Conservation (phyloP, 2,113 vertebrate species). For the Caloenas nicobarica region DNA sequence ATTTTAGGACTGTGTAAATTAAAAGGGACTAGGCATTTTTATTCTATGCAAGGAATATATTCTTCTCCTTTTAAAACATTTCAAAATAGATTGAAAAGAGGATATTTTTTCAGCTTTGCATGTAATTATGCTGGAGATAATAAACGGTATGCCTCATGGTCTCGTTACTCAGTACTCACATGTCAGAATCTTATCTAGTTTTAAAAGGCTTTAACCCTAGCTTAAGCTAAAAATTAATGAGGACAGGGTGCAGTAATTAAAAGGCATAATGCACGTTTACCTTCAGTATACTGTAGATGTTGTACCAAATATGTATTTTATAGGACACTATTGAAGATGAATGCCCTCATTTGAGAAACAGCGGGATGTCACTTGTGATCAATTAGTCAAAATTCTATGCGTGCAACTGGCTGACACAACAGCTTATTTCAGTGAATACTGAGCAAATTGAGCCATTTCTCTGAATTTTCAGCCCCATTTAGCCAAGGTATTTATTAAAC, state of each 20-base stretch:
- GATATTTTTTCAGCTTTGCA: background rate
- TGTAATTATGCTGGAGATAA: background rate
- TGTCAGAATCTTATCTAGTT: background rate
- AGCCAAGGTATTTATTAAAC: slow-evolving; percentile 67
- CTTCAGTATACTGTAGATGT: background rate
- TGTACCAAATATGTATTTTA: background rate
- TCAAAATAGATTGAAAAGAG: background rate
- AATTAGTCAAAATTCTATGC: slow-evolving; percentile 39
- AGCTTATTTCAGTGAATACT: slow-evolving; percentile 51
- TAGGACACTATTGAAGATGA: slow-evolving; percentile 7
- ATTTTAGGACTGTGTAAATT: no score
- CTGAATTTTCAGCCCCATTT: slow-evolving; percentile 73
- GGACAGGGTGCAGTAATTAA: background rate
- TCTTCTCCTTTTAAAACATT: background rate
- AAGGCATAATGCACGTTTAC: background rate
- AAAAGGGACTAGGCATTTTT: no score
- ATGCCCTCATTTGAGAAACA: slow-evolving; percentile 41
- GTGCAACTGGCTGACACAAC: slow-evolving; percentile 19
- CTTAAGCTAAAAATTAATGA: background rate
- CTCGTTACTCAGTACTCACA: background rate
- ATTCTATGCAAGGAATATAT: background rate
- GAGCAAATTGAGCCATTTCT: slow-evolving; percentile 66
- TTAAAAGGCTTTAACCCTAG: background rate
- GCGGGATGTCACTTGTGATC: slow-evolving; percentile 37
- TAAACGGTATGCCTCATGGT: background rate